Base-by-base conservation (phyloP, 92 coral and sea anemone species). In the Epizoanthus ramosus region DNA sequence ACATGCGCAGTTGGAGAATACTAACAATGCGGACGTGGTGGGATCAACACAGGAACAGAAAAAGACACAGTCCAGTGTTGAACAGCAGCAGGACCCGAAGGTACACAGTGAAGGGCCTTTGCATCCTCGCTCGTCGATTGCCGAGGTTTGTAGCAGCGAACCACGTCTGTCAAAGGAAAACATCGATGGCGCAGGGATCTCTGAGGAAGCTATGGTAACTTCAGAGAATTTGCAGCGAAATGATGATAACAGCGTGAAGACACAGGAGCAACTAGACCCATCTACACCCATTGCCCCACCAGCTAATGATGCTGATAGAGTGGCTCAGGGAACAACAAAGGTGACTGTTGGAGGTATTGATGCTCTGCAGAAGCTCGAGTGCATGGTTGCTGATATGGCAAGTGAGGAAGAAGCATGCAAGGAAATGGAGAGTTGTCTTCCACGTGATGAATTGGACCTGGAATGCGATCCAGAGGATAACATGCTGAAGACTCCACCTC, bases 381-480 rank as follows among this genome's bases (percentile, higher is more conserved):
- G 92, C 58, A 97, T 97, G 99, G 99, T 97, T 33, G 99, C 99
- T 35, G 97, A 92, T 83, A 97, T 97, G 93, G 99, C 95, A 41
- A 87, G 87, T 37, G 98, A 97, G 65, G 98, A 89, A 64, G 99
- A 97, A 56, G 95, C 93, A 43, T 88, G 94, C 24, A 88, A 90
- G 75, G 95, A 91, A 33, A 87, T 92, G 57, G 95, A 85, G 68
- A 81, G 87, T 61, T 87, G 71, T 17, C 57, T 90, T 24, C 89
- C 71, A 61, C 86, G 89, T 54, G 84, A 88, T 22, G 94, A 87
- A 35, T 75, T 81, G 28, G 98, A 93, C 35, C 91, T 87, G 0
- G 98, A 93, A 12, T 50, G 54, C 14, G 54, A 50, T 9, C 54
- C 54, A 33, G 91, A 91, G 31, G 94, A 90, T 47, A 91, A 88